Base-by-base conservation (phyloP, 2,888 invertebrate species). In the Poecilus cupreus region DNA sequence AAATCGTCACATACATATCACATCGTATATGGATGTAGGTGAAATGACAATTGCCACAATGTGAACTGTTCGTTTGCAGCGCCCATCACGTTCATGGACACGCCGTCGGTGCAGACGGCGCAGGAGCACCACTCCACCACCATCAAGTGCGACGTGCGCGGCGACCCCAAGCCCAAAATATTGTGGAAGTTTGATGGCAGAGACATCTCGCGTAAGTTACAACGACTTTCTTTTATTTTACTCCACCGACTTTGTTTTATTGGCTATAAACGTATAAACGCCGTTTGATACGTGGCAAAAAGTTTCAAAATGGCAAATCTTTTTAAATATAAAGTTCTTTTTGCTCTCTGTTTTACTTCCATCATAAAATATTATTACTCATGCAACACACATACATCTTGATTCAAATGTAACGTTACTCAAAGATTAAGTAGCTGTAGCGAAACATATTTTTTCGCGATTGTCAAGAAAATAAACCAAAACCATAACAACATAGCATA, bases 141-240 rank as follows among this genome's bases (percentile, higher is more conserved):
- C 37, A 64, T 81, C 16, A 81, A 81, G 37, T 81, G 81, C 72
- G 75, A 74, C 20, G 81, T 81, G 26, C 54, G 75, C n/a, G 81
- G 81, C n/a, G 81, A 81, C 16, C 81, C 81, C n/a, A 81, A 81
- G 20, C 81, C 81, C 13, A 81, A 81, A 46, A 75, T 75, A 22
- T 5, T 81, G n/a, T 81, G 81, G 81, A 81, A 81, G 49, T 81
- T 81, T 43, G 60, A 81, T 39, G 81, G 75, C 26, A 81, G 57
- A 46, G 75, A 74, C 43, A 39, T 81, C 11, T 16, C 75, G 18
- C 60, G 81, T 81, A 72, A 81, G 81, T 75, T 43, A 39, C 43
- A 70, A n/a, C 16, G 13, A 54, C 18, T 2, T 8, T 2, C 43
- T 32, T 37, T 39, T 8, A 37, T 20, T 37, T 60, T 26, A 37